These are phyloP conservation scores for Contarinia nasturtii DNA, from an alignment of 1,140 invertebrate genomes.

Conservation along the genomic window DNA sequence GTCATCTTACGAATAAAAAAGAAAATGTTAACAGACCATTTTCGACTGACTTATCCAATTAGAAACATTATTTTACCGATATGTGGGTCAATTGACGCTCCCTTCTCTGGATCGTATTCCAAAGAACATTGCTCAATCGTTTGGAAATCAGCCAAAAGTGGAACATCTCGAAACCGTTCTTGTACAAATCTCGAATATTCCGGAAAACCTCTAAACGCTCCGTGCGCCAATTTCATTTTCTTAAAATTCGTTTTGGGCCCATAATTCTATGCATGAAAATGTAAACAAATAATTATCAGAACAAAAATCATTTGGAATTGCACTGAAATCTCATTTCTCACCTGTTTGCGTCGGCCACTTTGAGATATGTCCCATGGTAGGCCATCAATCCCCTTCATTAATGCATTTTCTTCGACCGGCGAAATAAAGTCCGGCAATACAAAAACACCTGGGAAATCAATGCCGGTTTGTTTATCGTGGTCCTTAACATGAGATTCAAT, in stretches of 20 bases:
- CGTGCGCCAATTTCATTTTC: slow-evolving; percentile 63
- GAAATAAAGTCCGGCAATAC: slow-evolving; percentile 59
- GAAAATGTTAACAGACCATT: neutral
- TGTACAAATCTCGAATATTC: slow-evolving; percentile 62
- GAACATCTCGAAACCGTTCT: slow-evolving; percentile 45
- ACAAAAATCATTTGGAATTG: neutral
- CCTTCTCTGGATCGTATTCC: slow-evolving; percentile 73
- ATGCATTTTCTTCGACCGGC: slow-evolving; percentile 40
- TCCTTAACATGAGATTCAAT: slow-evolving; percentile 42
- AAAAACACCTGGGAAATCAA: slow-evolving; percentile 48
- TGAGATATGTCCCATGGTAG: slow-evolving; percentile 83
- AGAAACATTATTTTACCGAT: no score
- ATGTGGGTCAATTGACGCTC: slow-evolving; percentile 91
- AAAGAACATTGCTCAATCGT: slow-evolving; percentile 94
- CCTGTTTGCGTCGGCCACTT: slow-evolving; percentile 87
- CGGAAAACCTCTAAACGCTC: slow-evolving; percentile 77
- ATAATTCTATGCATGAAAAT: slow-evolving; percentile 56
- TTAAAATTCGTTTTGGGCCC: slow-evolving; percentile 99
- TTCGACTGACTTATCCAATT: slow-evolving; percentile 29
- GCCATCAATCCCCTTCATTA: slow-evolving; percentile 55
- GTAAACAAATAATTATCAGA: slow-evolving; percentile 10
- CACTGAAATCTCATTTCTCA: slow-evolving; percentile 12
- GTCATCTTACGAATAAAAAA: no score
- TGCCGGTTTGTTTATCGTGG: slow-evolving; percentile 33
- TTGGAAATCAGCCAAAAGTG: slow-evolving; percentile 51